Evolutionary conservation across 2,888 invertebrate genomes (phyloP).

Genomic region (Sminthurides aquaticus): DNA sequence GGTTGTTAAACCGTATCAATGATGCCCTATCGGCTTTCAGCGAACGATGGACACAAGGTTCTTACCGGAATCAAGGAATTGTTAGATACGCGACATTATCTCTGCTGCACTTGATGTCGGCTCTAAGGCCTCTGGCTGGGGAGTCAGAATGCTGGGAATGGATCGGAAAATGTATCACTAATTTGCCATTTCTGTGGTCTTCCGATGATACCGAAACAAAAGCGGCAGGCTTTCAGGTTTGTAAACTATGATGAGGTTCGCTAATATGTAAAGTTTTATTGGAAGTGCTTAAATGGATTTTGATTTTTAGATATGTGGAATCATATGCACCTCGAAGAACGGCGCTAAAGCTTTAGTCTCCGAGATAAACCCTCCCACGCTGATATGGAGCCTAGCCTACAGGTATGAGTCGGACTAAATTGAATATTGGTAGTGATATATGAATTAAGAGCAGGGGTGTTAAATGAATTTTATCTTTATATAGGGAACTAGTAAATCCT

Average conservation of each 20-base stretch:
- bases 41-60: constrained; percentile 27
- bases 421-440: neutral
- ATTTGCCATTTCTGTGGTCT: constrained; percentile 30
- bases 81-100: constrained; percentile 30
- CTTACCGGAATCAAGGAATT: constrained; percentile 27
- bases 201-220: constrained; percentile 22
- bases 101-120: constrained; percentile 28
- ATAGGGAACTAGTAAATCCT: constrained; percentile 24
- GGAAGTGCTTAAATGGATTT: neutral
- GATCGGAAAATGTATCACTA: constrained; percentile 29
- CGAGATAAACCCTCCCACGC: constrained; percentile 25
- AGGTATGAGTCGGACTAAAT: constrained; percentile 14
- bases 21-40: constrained; percentile 27
- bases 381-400: constrained; percentile 27
- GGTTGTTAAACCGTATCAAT: constrained; percentile 25
- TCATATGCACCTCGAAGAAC: constrained; percentile 17
- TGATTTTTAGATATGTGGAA: constrained; percentile 27
- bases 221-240: constrained; percentile 34
- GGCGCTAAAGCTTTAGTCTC: constrained; percentile 19
- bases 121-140: constrained; percentile 16
- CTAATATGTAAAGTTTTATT: neutral
- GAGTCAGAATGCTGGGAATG: constrained; percentile 26
- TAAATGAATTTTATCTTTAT: constrained; percentile 2
- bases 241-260: neutral
- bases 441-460: neutral